A percentile compares a stretch with the other conserved stretches of the same genome.
Evolutionary conservation across 2,888 invertebrate genomes (phyloP).

Genomic region (Agrochola litura): DNA sequence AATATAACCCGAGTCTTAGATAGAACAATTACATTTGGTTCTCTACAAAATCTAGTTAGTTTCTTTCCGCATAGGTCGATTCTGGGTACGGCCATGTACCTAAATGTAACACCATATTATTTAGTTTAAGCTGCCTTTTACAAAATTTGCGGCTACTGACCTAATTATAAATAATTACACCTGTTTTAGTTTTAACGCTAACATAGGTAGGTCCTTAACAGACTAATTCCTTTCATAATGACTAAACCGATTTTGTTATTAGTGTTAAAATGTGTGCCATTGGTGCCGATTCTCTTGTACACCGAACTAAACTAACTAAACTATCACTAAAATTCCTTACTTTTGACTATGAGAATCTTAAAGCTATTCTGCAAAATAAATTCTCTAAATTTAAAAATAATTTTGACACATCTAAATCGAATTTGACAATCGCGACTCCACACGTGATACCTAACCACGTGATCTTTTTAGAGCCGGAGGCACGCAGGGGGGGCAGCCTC

Average conservation of each 20-base stretch:
- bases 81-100: neutral
- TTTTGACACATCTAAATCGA: too few relatives aligned
- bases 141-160: neutral
- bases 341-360: too few relatives aligned
- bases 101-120: neutral
- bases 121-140: neutral
- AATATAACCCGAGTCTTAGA: neutral
- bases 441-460: too few relatives aligned
- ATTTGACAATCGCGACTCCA: too few relatives aligned
- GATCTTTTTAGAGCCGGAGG: too few relatives aligned
- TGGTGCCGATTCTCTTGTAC: too few relatives aligned
- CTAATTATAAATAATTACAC: neutral
- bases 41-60: neutral
- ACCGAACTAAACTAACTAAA: too few relatives aligned
- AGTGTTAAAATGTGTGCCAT: slow-evolving; percentile 1
- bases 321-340: too few relatives aligned
- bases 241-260: slow-evolving; percentile 34
- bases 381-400: too few relatives aligned
- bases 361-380: too few relatives aligned
- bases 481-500: too few relatives aligned
- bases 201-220: slow-evolving; percentile 7
- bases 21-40: neutral
- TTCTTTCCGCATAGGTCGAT: neutral
- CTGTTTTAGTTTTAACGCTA: neutral
- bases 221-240: slow-evolving; percentile 8